Conservation (phyloP, 1,140 invertebrate species). For the Drosophila nasuta region DNA sequence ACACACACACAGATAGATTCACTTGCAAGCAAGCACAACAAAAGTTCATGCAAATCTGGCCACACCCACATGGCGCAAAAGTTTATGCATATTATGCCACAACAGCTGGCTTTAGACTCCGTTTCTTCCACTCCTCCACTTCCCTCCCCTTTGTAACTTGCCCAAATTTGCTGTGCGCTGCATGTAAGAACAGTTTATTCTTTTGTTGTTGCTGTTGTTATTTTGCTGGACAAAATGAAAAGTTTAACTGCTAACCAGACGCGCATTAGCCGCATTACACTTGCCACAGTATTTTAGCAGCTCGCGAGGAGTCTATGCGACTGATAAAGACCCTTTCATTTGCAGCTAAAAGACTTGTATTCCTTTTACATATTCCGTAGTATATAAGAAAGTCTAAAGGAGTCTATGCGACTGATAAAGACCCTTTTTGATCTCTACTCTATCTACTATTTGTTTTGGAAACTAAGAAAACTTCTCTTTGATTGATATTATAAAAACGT, state of each 20-base stretch:
- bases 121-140: neutral
- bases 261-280: conserved; percentile 45
- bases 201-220: neutral
- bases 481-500: no score
- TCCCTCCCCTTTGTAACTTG: conserved; percentile 3
- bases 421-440: no score
- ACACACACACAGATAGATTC: conserved; percentile 1
- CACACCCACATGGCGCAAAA: conserved; percentile 44
- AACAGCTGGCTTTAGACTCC: conserved; percentile 40
- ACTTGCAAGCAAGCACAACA: neutral
- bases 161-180: conserved; percentile 35
- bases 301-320: neutral
- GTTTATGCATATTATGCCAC: conserved; percentile 55
- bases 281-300: conserved; percentile 27
- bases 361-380: no score
- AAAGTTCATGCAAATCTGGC: conserved; percentile 51
- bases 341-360: no score
- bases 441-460: no score
- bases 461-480: no score
- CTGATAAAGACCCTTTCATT: no score
- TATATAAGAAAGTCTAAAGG: no score
- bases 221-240: conserved; percentile 20
- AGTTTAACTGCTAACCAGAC: conserved; percentile 24
- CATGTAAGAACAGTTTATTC: neutral
- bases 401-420: neutral